phyloP scores from a whole-genome alignment of 2,797 vertebrate genomes.

The Danio albolineatus region DNA sequence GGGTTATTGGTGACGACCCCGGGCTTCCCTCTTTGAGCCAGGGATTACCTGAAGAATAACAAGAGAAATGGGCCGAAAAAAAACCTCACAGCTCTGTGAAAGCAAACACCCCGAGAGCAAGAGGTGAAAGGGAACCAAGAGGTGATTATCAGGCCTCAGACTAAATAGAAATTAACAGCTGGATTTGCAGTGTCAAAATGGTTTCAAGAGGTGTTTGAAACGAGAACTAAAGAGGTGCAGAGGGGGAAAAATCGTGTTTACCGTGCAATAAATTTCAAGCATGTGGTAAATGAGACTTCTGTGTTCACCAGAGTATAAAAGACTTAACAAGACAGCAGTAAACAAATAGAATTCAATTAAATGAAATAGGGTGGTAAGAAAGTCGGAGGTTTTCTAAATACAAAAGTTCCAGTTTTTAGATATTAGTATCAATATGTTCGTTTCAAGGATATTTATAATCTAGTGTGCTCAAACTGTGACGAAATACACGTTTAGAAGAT shows the following conservation, averaged over 20 bases:
- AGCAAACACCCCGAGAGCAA: slow-evolving; percentile 51
- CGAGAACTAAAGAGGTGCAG: slow-evolving; percentile 11
- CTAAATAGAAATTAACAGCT: slow-evolving; percentile 58
- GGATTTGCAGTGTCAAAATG: slow-evolving; percentile 29
- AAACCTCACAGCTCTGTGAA: slow-evolving; percentile 52
- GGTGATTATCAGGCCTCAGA: slow-evolving; percentile 45
- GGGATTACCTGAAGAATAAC: slow-evolving; percentile 59
- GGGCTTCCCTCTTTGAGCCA: slow-evolving; percentile 49
- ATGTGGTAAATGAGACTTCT: slow-evolving; percentile 28
- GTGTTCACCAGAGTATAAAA: slow-evolving; percentile 30
- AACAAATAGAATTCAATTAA: no score
- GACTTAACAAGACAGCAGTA: no score
- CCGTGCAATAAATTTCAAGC: slow-evolving; percentile 42
- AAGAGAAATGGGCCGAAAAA: slow-evolving; percentile 46
- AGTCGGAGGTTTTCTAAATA: no score
- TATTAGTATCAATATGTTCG: no score
- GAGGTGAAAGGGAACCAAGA: slow-evolving; percentile 37
- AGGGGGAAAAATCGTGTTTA: slow-evolving; percentile 42
- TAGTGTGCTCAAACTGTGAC: no score
- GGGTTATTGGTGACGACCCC: slow-evolving; percentile 41
- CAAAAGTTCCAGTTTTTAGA: no score
- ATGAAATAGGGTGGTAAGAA: no score
- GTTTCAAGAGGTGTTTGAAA: slow-evolving; percentile 44
- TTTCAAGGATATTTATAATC: no score
- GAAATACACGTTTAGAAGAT: no score